phyloP scores from a whole-genome alignment of 2,113 vertebrate species.

The Macrotus californicus region DNA sequence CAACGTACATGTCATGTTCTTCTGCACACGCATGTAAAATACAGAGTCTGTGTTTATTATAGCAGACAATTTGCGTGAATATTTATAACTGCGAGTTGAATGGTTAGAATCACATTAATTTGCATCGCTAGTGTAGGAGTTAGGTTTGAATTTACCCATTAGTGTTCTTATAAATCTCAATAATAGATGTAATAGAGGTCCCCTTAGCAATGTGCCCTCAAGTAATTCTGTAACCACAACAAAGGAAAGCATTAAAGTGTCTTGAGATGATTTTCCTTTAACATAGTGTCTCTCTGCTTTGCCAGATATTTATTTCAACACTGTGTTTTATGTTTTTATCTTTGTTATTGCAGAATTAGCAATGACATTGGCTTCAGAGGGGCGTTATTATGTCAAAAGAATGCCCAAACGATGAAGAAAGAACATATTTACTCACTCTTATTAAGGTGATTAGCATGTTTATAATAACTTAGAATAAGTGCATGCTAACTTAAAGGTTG shows the following conservation, averaged over 20 bases:
- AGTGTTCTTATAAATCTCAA: conserved; percentile 73
- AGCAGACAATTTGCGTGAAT: conserved; percentile 38
- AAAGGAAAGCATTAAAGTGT: conserved; percentile 60
- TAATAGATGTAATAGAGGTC: conserved; percentile 67
- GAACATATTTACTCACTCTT: conserved; percentile 51
- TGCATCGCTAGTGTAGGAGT: conserved; percentile 59
- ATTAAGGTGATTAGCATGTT: conserved; percentile 52
- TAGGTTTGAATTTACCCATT: conserved; percentile 71
- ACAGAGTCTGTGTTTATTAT: neutral
- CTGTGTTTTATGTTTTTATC: conserved; percentile 67
- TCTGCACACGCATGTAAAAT: conserved; percentile 39
- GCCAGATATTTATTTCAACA: conserved; percentile 57
- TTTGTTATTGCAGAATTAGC: conserved; percentile 66
- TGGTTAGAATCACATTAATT: conserved; percentile 67
- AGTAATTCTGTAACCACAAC: conserved; percentile 65
- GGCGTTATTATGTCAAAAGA: conserved; percentile 48
- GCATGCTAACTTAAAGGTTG: conserved; percentile 53
- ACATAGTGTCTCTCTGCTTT: conserved; percentile 50
- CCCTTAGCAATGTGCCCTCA: conserved; percentile 51
- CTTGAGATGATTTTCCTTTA: conserved; percentile 72
- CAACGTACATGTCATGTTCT: neutral
- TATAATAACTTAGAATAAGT: conserved; percentile 58
- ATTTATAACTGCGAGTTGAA: conserved; percentile 65
- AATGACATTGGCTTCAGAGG: conserved; percentile 62
- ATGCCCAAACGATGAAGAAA: conserved; percentile 48